Conservation (phyloP, 2,797 vertebrate genomes). For the Chromis chromis region DNA sequence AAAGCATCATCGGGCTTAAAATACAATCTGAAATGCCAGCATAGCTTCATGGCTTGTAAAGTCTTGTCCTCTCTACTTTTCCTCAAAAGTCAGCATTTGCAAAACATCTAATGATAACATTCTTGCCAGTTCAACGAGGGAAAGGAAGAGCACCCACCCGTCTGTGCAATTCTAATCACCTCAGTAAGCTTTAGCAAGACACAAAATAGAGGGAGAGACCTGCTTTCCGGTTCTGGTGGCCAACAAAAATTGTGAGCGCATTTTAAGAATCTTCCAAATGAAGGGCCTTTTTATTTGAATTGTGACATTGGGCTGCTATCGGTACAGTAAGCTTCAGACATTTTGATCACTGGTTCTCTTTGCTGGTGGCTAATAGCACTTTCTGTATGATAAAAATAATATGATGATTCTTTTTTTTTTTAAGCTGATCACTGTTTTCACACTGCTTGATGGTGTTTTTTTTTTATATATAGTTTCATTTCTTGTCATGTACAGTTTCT, state of each 20-base stretch:
- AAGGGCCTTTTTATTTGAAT: constrained; percentile 34
- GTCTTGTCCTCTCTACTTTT: neutral
- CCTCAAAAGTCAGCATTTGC: neutral
- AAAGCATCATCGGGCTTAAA: neutral
- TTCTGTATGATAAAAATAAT: constrained; percentile 66
- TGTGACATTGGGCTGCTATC: constrained; percentile 6
- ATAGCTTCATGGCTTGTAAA: neutral
- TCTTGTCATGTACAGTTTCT: constrained; percentile 64
- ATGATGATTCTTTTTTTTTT: constrained; percentile 39
- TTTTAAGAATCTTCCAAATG: constrained; percentile 12
- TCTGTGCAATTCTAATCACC: neutral
- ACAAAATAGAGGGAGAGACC: neutral
- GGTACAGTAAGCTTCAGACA: constrained; percentile 41
- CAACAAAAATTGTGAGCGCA: neutral
- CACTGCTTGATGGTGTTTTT: constrained; percentile 57
- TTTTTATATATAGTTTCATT: constrained; percentile 24
- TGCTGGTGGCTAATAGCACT: constrained; percentile 69
- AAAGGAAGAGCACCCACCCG: fast-evolving
- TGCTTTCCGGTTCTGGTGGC: constrained; percentile 18
- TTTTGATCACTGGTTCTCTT: constrained; percentile 73
- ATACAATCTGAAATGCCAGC: neutral
- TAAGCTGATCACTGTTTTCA: constrained; percentile 65
- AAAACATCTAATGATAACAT: neutral
- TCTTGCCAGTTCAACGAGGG: no score
- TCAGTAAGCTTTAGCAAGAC: neutral